A percentile compares a stretch with the other conserved stretches of the same genome.
These are phyloP conservation scores for Ptyas mucosa DNA, from an alignment of 2,113 vertebrate genomes.

Conservation along the genomic window DNA sequence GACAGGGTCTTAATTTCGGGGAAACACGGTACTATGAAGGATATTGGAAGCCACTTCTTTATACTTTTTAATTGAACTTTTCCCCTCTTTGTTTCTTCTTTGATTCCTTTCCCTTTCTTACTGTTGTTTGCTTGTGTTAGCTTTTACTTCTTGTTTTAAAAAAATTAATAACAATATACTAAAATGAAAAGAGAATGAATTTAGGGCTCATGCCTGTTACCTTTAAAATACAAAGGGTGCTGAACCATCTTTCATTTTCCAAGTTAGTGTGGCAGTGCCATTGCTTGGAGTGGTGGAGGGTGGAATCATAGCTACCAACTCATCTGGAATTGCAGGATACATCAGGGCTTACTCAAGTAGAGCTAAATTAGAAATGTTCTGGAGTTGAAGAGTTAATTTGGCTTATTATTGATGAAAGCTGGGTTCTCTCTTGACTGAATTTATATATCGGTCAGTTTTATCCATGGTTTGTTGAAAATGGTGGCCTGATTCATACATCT, in stretches of 20 bases:
- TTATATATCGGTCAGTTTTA: not conserved
- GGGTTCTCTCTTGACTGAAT: not conserved
- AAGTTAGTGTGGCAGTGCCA: not conserved
- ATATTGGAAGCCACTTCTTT: not conserved
- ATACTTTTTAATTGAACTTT: not conserved
- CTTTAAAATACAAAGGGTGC: not conserved
- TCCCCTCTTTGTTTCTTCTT: not conserved
- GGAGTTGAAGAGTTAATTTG: not conserved
- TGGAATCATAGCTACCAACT: not conserved
- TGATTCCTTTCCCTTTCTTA: not conserved
- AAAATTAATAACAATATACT: not conserved
- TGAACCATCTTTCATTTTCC: not conserved
- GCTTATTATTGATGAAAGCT: not conserved
- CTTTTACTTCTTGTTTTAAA: not conserved
- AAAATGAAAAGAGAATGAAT: not conserved
- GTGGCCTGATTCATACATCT: not conserved
- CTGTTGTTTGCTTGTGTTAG: not conserved
- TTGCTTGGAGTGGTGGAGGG: not conserved
- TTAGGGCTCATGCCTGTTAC: not conserved
- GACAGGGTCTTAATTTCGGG: too few species aligned
- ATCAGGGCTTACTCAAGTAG: not conserved
- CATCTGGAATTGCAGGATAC: not conserved
- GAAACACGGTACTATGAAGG: too few species aligned
- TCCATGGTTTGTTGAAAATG: not conserved
- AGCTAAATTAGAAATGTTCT: not conserved